Evolutionary conservation across 2,797 vertebrate genomes (phyloP), one percentile per base, ranked within the genome.

Genomic region (Danionella dracula): DNA sequence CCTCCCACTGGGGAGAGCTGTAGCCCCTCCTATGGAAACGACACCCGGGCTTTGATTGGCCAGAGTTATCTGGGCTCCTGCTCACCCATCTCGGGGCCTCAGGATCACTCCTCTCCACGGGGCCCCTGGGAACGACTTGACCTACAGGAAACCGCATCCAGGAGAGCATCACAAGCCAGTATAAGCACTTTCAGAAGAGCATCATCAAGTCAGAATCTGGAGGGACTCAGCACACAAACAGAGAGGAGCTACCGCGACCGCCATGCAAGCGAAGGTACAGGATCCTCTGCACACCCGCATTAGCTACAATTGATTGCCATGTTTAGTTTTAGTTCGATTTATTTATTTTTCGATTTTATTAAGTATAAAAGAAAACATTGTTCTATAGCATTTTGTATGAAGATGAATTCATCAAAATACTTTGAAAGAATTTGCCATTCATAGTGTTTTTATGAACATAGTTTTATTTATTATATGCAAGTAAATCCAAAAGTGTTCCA

Each of bases 51-150:
- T 65, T 88, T 98, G 80, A 97, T 98, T 58, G 93, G 89, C 54
- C 90, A 93, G 66, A 92, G 89, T 81, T 94, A 93, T 12, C 48
- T 74, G 17, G 70, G 70, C 38, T 91, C 93, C 41, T 89, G 94
- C 78, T 93, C 95, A 67, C 94, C 94, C 1, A 86, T 94, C 82
- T 95, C 95, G 0, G 94, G 92, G 72, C 95, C 96, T 73, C 82
- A 96, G 76, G 94, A 95, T 78, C 96, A 97, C 85, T 97, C 96
- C 0, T 99, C 96, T 11, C 94, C 94, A 9, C 94, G 94, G 76
- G 89, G 90, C 44, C 89, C 92, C 54, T 94, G 93, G 94, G 91
- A 92, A 71, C 83, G 87, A 65, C 78, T 85, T 16, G 71, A 76
- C 78, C 46, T 88, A 85, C 6, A 89, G 78, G 79, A 91, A 6